Base-by-base conservation (phyloP, 2,888 invertebrate genomes). In the Eudemis profundana region DNA sequence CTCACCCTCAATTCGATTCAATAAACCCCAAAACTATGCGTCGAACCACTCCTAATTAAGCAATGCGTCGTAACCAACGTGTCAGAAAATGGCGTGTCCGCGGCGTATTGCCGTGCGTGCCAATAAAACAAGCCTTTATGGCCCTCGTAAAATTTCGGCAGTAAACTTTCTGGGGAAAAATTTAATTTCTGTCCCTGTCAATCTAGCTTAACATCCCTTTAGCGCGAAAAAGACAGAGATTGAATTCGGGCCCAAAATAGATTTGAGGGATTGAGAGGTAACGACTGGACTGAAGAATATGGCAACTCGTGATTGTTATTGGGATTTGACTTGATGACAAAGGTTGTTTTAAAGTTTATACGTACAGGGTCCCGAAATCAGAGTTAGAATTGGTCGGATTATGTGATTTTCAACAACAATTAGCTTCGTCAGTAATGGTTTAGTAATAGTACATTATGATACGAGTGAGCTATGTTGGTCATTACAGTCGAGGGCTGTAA, bases 41-140 rank as follows among this genome's bases (percentile, higher is more conserved):
- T 7, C 21, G 12, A 51, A 56, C 19, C 64, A 46, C 19, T 54
- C 53, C 59, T 64, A 64, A 64, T 64, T 64, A 59, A 64, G 64
- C 59, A 21, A 51, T 50, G 42, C 46, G 29, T 33, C 19, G 19
- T 15, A 19, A 23, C 47, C 19, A 27, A 44, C 56, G 56, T 29
- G 42, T 44, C 56, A 27, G 19, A 14, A n/a, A 64, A 57, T 51
- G 36, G 36, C 64, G 36, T 64, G 64, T 59, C 51, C 44, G n/a
- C 46, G 23, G 33, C 47, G 23, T 59, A 38, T 36, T 50, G 61
- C 65, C 61, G 27, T 56, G 50, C 68, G 66, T 54, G 50, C 33
- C 46, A 68, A 70, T 68, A 69, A 70, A 70, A 66, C 68, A 59
- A 47, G 61, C 56, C 51, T 70, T 70, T 70, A 70, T 67, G 70